Conservation (phyloP, 2,888 invertebrate species). For the Cantharis rustica region DNA sequence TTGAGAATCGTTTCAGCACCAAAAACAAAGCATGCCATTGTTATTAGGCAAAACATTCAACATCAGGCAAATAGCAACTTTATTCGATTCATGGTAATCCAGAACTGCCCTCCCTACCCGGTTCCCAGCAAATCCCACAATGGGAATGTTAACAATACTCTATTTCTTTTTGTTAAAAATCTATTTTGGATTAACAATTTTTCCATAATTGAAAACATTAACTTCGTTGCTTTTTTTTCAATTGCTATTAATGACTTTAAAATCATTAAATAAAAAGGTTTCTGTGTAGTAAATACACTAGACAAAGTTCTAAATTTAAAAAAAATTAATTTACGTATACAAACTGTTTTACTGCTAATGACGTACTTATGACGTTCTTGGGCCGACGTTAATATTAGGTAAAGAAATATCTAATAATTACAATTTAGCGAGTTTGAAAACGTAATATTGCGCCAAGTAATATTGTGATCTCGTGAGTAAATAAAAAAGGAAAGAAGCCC, state of each 20-base stretch:
- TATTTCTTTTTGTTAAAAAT: too few species aligned
- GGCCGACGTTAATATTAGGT: not conserved
- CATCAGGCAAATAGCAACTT: too few species aligned
- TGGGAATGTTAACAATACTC: too few species aligned
- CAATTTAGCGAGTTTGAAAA: not conserved
- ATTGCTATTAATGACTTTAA: not conserved
- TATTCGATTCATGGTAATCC: too few species aligned
- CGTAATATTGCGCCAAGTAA: not conserved
- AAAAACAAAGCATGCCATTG: too few species aligned
- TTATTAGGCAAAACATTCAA: too few species aligned
- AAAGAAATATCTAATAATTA: not conserved
- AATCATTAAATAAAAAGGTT: not conserved
- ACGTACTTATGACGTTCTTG: not conserved
- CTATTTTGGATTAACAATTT: not conserved
- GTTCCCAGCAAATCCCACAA: too few species aligned
- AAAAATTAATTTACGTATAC: not conserved
- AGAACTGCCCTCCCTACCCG: too few species aligned
- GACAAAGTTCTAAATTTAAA: not conserved
- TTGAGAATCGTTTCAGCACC: too few species aligned
- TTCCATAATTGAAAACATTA: not conserved
- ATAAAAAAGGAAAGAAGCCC: not conserved
- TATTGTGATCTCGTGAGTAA: not conserved
- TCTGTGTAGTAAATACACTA: not conserved
- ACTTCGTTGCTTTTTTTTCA: not conserved
- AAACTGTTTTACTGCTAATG: not conserved